Percentiles rank a stretch among this genome's conserved stretches.
Evolutionary conservation across 2,113 vertebrate species (phyloP).

Genomic region (Tragelaphus scriptus): DNA sequence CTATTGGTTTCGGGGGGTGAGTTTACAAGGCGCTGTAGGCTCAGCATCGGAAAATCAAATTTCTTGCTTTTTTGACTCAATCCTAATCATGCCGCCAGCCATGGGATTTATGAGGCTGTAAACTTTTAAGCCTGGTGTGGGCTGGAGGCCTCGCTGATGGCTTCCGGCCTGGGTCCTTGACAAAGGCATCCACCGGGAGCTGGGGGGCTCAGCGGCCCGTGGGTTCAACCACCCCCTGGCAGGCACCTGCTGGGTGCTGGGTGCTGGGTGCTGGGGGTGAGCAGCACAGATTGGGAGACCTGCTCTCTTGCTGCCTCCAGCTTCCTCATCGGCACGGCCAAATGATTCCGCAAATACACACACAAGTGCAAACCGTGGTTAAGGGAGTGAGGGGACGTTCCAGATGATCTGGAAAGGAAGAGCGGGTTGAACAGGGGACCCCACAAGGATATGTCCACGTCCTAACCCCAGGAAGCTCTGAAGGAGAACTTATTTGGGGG

Average conservation of each 20-base stretch:
- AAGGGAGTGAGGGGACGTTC: neutral
- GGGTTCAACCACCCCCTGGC: neutral
- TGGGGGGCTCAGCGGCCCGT: fast-evolving
- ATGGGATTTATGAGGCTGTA: slow-evolving; percentile 22
- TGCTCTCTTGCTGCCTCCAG: too few species aligned
- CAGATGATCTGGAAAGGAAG: neutral
- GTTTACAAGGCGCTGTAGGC: neutral
- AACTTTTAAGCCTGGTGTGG: neutral
- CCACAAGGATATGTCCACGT: neutral
- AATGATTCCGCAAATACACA: neutral
- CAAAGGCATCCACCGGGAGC: neutral
- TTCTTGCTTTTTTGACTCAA: slow-evolving; percentile 9
- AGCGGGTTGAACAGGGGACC: too few species aligned
- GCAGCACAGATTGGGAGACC: fast-evolving
- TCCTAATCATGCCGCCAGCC: neutral
- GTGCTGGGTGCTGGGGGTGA: neutral
- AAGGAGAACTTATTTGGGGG: neutral
- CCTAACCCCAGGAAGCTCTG: neutral
- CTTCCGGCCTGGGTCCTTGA: neutral
- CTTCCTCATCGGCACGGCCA: neutral
- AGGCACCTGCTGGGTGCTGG: neutral
- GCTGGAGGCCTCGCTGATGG: neutral
- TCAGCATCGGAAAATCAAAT: slow-evolving; percentile 15
- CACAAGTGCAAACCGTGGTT: neutral
- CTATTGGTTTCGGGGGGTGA: neutral